phyloP scores from a whole-genome alignment of 2,888 invertebrate species.

The Lycaena phlaeas region DNA sequence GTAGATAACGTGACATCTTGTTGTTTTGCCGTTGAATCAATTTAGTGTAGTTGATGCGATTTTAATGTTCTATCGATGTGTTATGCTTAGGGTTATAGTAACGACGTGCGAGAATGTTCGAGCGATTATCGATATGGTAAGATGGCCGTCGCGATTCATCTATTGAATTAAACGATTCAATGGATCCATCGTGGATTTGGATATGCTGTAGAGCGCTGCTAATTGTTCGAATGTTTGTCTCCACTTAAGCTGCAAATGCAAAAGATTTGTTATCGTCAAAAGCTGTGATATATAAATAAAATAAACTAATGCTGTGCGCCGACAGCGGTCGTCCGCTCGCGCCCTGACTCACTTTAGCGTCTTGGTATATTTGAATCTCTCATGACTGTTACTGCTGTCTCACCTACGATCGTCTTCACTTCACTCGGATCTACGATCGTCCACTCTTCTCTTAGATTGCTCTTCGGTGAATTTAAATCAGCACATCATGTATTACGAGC shows the following conservation, averaged over 20 bases:
- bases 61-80: slow-evolving; percentile 58
- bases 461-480: slow-evolving; percentile 36
- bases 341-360: slow-evolving; percentile 41
- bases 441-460: slow-evolving; percentile 33
- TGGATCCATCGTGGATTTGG: not conserved
- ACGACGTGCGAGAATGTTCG: slow-evolving; percentile 60
- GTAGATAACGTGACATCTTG: slow-evolving; percentile 37
- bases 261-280: slow-evolving; percentile 74
- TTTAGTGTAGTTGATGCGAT: slow-evolving; percentile 42
- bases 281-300: slow-evolving; percentile 71
- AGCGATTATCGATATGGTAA: slow-evolving; percentile 39
- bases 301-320: slow-evolving; percentile 52
- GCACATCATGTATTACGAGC: slow-evolving; percentile 65
- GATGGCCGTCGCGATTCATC: slow-evolving; percentile 13
- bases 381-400: slow-evolving; percentile 25
- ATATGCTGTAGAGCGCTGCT: slow-evolving; percentile 27
- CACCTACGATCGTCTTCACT: slow-evolving; percentile 24
- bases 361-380: slow-evolving; percentile 33
- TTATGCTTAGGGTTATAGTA: slow-evolving; percentile 62
- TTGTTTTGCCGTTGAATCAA: slow-evolving; percentile 43
- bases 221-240: slow-evolving; percentile 66
- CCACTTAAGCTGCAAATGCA: slow-evolving; percentile 69
- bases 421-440: slow-evolving; percentile 28
- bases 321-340: slow-evolving; percentile 44
- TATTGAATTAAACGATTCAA: not conserved